Base-by-base conservation (phyloP, 2,113 vertebrate genomes). In the Arenaria interpres region DNA sequence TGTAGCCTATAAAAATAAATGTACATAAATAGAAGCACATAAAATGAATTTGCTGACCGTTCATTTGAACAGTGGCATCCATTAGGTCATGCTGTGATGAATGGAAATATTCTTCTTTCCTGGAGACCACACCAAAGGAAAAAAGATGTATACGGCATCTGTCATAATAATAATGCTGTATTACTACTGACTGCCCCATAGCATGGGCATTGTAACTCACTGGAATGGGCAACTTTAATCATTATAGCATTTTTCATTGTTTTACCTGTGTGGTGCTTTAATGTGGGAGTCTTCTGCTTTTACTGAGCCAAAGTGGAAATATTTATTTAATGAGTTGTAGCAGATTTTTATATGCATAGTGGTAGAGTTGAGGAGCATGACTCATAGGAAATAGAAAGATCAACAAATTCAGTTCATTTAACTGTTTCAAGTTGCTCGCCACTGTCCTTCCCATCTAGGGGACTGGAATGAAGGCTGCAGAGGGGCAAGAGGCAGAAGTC, bases 1-100 rank as follows among this genome's bases (percentile, higher is more conserved):
- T 89, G 91, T 87, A 68, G 93, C 86, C 90, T 96, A 77, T 87
- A 86, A 96, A 96, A 96, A 93, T 89, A 71, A 92, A 71, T 59
- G 73, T 43, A 37, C 77, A 4, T 59, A 87, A 92, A 85, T 79
- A 94, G 89, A 89, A 94, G 77, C 75, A 48, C 53, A 60, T 56
- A 41, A 93, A 94, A 45, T 85, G 74, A 66, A 7, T 94, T 91
- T 91, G 78, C 93, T 94, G 92, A 89, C 89, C 92, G 23, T 93
- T 91, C 85, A 32, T 80, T 90, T 88, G 78, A 80, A 59, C 41
- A 37, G 56, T 67, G 64, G 84, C 69, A 39, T 86, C 90, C 88
- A 67, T 94, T 88, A 93, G 85, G 79, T 90, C 82, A 77, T 80
- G 89, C 71, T 59, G 62, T 54, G 82, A 28, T 88, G 59, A 94